Conservation (phyloP, 2,797 vertebrate genomes). For the Leuciscus waleckii region DNA sequence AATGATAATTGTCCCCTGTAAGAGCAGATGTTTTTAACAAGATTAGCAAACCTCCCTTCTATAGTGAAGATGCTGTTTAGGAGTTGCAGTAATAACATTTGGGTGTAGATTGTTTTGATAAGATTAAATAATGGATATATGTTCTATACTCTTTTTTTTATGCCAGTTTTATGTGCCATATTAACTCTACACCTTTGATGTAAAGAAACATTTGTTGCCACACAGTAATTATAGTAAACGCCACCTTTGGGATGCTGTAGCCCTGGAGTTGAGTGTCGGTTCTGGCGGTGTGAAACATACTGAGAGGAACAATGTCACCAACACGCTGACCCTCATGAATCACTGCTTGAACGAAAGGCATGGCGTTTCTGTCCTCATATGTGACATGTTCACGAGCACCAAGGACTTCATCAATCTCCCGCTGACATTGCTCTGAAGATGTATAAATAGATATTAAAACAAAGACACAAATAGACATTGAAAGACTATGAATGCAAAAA, state of each 20-base stretch:
- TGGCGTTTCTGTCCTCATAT: conserved; percentile 44
- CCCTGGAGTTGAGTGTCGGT: conserved; percentile 62
- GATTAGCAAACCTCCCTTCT: neutral
- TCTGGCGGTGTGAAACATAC: conserved; percentile 62
- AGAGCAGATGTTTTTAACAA: neutral
- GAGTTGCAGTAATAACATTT: neutral
- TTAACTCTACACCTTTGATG: neutral
- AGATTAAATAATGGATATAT: neutral
- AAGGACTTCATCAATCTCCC: conserved; percentile 61
- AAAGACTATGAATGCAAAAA: neutral
- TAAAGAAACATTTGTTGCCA: neutral
- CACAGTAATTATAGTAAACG: neutral
- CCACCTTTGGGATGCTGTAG: conserved; percentile 67
- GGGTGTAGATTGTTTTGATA: neutral
- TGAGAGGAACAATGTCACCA: conserved; percentile 59
- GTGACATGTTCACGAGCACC: conserved; percentile 42
- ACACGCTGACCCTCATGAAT: conserved; percentile 61
- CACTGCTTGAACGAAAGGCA: conserved; percentile 62
- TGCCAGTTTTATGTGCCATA: neutral
- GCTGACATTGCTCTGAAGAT: conserved; percentile 49
- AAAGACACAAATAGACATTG: neutral
- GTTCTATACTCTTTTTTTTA: neutral
- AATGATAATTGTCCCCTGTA: conserved; percentile 30
- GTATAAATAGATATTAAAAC: neutral
- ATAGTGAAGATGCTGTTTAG: neutral